phyloP scores from a whole-genome alignment of 2,113 vertebrate genomes.

The Actenoides hombroni region DNA sequence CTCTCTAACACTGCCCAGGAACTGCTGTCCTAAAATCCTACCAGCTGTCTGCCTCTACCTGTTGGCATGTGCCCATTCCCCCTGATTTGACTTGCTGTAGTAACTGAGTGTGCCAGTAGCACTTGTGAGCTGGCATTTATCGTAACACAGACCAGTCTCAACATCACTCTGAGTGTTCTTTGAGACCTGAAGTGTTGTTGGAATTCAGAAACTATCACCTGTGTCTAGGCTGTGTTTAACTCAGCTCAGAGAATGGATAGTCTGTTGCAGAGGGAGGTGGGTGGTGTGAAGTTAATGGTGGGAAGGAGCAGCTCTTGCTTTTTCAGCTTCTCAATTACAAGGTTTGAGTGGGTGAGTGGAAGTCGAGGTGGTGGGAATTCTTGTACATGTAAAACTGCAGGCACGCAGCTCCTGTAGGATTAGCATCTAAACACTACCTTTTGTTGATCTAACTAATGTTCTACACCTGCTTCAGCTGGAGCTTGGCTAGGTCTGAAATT shows the following conservation, averaged over 20 bases:
- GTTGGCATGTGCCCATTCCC: accelerated
- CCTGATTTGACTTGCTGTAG: background rate
- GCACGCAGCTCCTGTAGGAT: accelerated
- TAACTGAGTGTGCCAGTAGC: background rate
- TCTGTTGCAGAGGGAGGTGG: background rate
- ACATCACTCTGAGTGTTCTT: background rate
- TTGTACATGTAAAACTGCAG: background rate
- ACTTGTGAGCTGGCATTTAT: background rate
- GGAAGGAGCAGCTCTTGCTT: background rate
- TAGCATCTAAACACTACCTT: background rate
- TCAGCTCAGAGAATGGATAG: background rate
- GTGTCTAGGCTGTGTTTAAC: background rate
- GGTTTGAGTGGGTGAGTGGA: background rate
- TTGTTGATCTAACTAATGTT: background rate
- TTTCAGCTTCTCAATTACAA: background rate
- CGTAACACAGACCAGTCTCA: background rate
- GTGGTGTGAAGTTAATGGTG: background rate
- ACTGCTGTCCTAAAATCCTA: background rate
- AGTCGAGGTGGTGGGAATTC: background rate
- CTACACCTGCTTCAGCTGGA: background rate
- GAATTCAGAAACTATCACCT: background rate
- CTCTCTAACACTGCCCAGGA: background rate
- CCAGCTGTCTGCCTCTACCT: background rate
- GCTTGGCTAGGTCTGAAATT: background rate
- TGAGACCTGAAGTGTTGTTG: background rate